Evolutionary conservation across 2,888 invertebrate genomes (phyloP).

Genomic region (Drosophila subsilvestris): DNA sequence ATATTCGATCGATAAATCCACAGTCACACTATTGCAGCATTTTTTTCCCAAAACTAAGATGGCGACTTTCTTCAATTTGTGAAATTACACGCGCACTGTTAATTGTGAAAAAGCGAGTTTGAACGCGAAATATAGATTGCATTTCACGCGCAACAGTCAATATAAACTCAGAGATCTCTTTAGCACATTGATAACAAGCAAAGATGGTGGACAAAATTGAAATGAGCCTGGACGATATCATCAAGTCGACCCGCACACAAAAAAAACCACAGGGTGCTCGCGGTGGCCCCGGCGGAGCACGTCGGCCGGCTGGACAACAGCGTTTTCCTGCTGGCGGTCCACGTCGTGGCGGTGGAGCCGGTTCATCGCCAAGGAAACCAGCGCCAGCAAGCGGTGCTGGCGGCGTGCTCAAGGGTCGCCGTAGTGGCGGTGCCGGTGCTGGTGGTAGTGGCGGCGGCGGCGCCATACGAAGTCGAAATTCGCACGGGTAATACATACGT

Average conservation of each 20-base stretch:
- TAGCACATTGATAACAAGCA: slow-evolving; percentile 1
- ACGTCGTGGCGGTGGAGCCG: slow-evolving; percentile 84
- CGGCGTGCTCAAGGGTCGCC: slow-evolving; percentile 88
- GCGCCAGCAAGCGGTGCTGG: slow-evolving; percentile 78
- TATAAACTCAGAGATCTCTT: slow-evolving; percentile 11
- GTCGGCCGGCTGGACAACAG: slow-evolving; percentile 84
- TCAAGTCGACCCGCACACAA: slow-evolving; percentile 90
- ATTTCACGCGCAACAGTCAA: not conserved
- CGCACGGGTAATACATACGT: slow-evolving; percentile 83
- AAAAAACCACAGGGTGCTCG: slow-evolving; percentile 86
- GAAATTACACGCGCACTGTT: slow-evolving; percentile 58
- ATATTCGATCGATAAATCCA: slow-evolving; percentile 7
- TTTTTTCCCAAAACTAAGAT: slow-evolving; percentile 59
- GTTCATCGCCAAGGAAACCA: slow-evolving; percentile 78
- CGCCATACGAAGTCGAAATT: slow-evolving; percentile 85
- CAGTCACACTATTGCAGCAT: slow-evolving; percentile 41
- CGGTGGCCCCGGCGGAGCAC: slow-evolving; percentile 85
- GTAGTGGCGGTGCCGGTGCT: slow-evolving; percentile 83
- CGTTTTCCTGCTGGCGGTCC: slow-evolving; percentile 84
- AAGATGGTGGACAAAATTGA: slow-evolving; percentile 97
- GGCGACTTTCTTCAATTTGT: slow-evolving; percentile 56
- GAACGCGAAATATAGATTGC: not conserved
- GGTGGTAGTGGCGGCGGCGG: slow-evolving; percentile 84
- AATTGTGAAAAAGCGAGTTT: slow-evolving; percentile 6
- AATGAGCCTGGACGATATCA: slow-evolving; percentile 98